phyloP scores from a whole-genome alignment of 1,140 invertebrate species.

The Drosophila parvula region DNA sequence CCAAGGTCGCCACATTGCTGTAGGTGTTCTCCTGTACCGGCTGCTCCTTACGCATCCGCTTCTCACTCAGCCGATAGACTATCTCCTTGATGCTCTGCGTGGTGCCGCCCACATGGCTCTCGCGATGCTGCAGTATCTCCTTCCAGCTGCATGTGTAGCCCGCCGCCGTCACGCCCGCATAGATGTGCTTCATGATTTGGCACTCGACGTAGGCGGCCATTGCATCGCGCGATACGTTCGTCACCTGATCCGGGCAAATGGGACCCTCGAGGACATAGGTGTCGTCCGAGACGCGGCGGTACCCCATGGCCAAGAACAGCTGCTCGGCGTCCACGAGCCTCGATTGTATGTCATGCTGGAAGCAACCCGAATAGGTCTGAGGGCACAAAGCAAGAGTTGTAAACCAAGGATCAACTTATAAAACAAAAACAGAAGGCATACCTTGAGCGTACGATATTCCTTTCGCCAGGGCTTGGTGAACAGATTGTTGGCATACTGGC shows the following conservation, averaged over 20 bases:
- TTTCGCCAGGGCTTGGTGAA: constrained; percentile 94
- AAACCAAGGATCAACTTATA: neutral
- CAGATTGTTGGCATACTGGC: constrained; percentile 93
- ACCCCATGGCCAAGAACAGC: constrained; percentile 93
- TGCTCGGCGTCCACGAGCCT: constrained; percentile 90
- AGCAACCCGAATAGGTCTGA: constrained; percentile 93
- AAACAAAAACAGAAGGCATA: constrained; percentile 73
- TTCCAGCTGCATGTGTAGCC: constrained; percentile 86
- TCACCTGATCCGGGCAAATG: constrained; percentile 91
- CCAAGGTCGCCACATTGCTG: constrained; percentile 61
- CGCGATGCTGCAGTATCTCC: constrained; percentile 88
- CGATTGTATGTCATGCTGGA: constrained; percentile 92
- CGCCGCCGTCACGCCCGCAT: constrained; percentile 62
- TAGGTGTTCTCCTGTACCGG: constrained; percentile 65
- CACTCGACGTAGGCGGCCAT: constrained; percentile 95
- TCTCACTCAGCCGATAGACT: constrained; percentile 61
- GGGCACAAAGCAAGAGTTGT: constrained; percentile 45
- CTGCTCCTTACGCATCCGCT: constrained; percentile 64
- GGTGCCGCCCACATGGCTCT: constrained; percentile 86
- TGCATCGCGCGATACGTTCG: constrained; percentile 91
- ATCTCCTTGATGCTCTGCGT: constrained; percentile 72
- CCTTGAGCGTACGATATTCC: constrained; percentile 92
- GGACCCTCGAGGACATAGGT: constrained; percentile 88
- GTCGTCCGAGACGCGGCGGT: constrained; percentile 85
- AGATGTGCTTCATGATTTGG: constrained; percentile 88